Evolutionary conservation across 1,140 invertebrate genomes (phyloP).

Genomic region (Agrilus planipennis): DNA sequence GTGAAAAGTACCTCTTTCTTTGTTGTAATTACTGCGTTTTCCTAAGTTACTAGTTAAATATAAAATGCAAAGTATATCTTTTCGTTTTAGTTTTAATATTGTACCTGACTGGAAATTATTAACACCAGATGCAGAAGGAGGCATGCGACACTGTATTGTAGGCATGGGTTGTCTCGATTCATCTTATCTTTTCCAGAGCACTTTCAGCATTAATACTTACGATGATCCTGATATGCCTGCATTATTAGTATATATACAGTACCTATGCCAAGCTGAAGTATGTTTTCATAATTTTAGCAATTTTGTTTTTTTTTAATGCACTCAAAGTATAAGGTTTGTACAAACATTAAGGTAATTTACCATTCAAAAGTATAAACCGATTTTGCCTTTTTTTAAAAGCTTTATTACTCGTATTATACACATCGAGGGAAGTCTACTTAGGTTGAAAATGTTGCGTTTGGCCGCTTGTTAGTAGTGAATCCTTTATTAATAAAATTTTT

Average conservation of each 20-base stretch:
- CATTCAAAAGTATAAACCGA: too few species aligned
- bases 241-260: slow-evolving; percentile 69
- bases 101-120: slow-evolving; percentile 40
- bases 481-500: too few species aligned
- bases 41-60: too few species aligned
- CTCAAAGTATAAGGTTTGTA: too few species aligned
- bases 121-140: slow-evolving; percentile 22
- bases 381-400: too few species aligned
- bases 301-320: neutral
- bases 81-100: slow-evolving; percentile 35
- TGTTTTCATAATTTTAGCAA: neutral
- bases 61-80: neutral
- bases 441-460: too few species aligned
- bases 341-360: too few species aligned
- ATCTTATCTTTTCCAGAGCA: slow-evolving; percentile 56
- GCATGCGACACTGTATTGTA: slow-evolving; percentile 43
- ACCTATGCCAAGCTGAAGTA: slow-evolving; percentile 76
- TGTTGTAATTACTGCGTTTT: too few species aligned
- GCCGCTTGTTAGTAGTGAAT: too few species aligned
- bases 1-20: too few species aligned
- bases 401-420: too few species aligned
- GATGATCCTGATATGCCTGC: slow-evolving; percentile 55
- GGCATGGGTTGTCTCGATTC: slow-evolving; percentile 79
- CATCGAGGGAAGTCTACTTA: too few species aligned
- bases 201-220: slow-evolving; percentile 50